Evolutionary conservation across 2,888 invertebrate genomes (phyloP), one percentile per base, ranked within the genome.

Genomic region (Lordiphosa andalusiaca): DNA sequence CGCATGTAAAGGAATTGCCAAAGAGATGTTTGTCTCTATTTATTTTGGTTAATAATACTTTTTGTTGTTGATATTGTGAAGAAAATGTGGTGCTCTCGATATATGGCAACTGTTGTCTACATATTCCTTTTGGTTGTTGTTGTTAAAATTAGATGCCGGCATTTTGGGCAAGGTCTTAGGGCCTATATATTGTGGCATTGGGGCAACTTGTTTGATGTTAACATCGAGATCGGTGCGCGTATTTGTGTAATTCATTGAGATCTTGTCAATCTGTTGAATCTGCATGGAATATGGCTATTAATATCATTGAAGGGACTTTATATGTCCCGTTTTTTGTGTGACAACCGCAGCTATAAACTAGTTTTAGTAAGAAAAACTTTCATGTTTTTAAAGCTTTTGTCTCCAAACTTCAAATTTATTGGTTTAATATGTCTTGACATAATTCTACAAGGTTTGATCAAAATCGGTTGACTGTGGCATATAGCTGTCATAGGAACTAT

Each of bases 161-260:
- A 19, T 63, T 48, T 54, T 62, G 54, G 64, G 65, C 83, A 70
- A 71, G 71, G 73, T 69, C 77, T 63, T 49, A 70, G 77, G 67
- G 63, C 73, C 21, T 47, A 0, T 23, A 33, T 19, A 35, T 7
- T 39, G 57, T 61, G 65, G 41, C 62, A 57, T 33, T 30, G 76
- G 67, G 57, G 73, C 82, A 77, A 84, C 78, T 81, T 81, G 77
- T 83, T 83, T 83, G 80, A 63, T 76, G 35, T 35, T 44, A 44
- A 38, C 19, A 25, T 16, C 40, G 44, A 30, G 9, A 37, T 13
- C 40, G 53, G 7, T 35, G 53, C 39, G 49, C 38, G 21, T 54
- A 80, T 60, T 69, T 38, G 50, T 63, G 56, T 23, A 49, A 64
- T 30, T 55, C 55, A 30, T 40, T 50, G 23, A 46, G 49, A 63